A percentile compares a stretch with the other conserved stretches of the same genome.
These are phyloP conservation scores for Cacoxenus indagator DNA, from an alignment of 2,888 invertebrate species.

Conservation along the genomic window DNA sequence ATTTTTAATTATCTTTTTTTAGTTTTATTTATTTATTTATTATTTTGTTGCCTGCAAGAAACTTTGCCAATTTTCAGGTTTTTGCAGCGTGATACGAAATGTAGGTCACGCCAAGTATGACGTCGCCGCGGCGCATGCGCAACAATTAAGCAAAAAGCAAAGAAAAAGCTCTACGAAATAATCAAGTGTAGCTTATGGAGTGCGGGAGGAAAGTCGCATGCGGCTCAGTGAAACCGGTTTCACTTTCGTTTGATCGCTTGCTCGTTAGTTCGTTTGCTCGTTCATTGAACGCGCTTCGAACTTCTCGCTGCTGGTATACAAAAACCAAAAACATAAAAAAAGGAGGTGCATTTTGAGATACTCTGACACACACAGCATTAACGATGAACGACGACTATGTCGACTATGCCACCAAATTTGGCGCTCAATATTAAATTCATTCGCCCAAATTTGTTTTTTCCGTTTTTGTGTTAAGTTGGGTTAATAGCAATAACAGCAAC, in stretches of 20 bases:
- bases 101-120: not conserved
- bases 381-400: too few species aligned
- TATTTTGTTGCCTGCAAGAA: too few species aligned
- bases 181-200: too few species aligned
- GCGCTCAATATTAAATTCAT: slow-evolving; percentile 60
- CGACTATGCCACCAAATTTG: slow-evolving; percentile 40
- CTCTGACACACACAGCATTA: slow-evolving; percentile 16
- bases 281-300: slow-evolving; percentile 25
- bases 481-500: not conserved
- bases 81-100: slow-evolving; percentile 9
- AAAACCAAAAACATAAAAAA: not conserved
- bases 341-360: not conserved
- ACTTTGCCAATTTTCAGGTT: slow-evolving; percentile 6
- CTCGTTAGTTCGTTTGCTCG: too few species aligned
- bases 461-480: slow-evolving; percentile 10
- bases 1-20: too few species aligned
- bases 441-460: slow-evolving; percentile 45
- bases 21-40: too few species aligned
- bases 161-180: slow-evolving; percentile 1
- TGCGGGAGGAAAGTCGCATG: not conserved
- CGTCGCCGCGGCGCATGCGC: slow-evolving; percentile 13
- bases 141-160: slow-evolving; percentile 15
- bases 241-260: slow-evolving; percentile 42
- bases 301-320: not conserved
- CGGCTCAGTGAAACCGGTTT: slow-evolving; percentile 41